These are phyloP conservation scores for Omphaloscelis lunosa DNA, from an alignment of 2,888 invertebrate species.

Conservation along the genomic window DNA sequence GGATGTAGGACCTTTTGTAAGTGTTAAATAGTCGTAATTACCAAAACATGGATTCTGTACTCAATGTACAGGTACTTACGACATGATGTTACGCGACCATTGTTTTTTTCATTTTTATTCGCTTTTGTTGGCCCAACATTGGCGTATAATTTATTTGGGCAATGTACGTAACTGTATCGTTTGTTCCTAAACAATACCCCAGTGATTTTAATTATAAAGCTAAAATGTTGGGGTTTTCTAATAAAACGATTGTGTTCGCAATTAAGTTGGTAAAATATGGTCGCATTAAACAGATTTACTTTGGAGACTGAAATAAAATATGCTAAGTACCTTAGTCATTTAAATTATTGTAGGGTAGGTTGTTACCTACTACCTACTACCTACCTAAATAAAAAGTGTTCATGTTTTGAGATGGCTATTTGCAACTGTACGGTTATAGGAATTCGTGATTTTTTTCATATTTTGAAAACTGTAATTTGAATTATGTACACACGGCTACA, in stretches of 20 bases:
- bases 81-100: conserved; percentile 24
- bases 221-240: conserved; percentile 51
- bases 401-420: not conserved
- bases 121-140: conserved; percentile 51
- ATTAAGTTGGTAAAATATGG: conserved; percentile 51
- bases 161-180: conserved; percentile 43
- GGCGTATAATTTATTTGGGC: conserved; percentile 52
- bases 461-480: not conserved
- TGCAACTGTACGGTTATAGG: not conserved
- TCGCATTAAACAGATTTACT: conserved; percentile 42
- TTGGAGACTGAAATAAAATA: conserved; percentile 30
- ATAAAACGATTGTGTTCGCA: conserved; percentile 44
- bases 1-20: not conserved
- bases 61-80: conserved; percentile 8
- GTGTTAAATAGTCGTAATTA: not conserved
- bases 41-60: not conserved
- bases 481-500: too few species aligned
- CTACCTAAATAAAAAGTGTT: conserved; percentile 7
- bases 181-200: conserved; percentile 58
- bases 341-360: conserved; percentile 21
- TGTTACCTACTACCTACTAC: not conserved
- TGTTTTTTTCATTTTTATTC: conserved; percentile 18
- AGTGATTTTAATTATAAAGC: conserved; percentile 58
- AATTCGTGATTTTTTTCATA: too few species aligned
- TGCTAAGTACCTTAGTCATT: conserved; percentile 23